Percentiles rank a stretch among this genome's conserved stretches.
Evolutionary conservation across 2,888 invertebrate genomes (phyloP).

Genomic region (Chaetoderma sp.): DNA sequence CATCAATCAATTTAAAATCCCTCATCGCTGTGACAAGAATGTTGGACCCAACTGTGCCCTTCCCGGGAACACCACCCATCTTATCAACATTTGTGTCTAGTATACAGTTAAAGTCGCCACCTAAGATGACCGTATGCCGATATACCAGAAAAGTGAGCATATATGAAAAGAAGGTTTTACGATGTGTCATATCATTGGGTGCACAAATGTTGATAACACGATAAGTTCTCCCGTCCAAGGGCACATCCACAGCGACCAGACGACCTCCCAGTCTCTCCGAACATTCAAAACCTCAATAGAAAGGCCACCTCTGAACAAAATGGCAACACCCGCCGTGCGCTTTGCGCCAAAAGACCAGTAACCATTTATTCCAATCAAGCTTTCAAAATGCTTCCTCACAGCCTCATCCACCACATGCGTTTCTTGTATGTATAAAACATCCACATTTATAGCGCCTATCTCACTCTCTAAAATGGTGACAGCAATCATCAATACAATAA

Average conservation of each 20-base stretch:
- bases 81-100: conserved; percentile 18
- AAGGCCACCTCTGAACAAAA: not conserved
- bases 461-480: too few species aligned
- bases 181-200: conserved; percentile 8
- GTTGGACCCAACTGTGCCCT: too few species aligned
- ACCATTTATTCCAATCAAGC: not conserved
- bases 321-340: not conserved
- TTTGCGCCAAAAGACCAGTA: not conserved
- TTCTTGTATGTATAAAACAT: too few species aligned
- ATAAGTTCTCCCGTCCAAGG: not conserved
- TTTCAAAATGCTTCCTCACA: not conserved
- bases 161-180: conserved; percentile 20
- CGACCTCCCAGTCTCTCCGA: conserved; percentile 1
- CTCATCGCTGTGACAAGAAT: too few species aligned
- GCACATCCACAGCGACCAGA: not conserved
- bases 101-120: conserved; percentile 31
- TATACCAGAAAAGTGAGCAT: conserved; percentile 11
- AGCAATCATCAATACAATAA: too few species aligned
- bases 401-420: not conserved
- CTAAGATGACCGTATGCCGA: conserved; percentile 11
- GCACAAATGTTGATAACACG: conserved; percentile 10
- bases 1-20: too few species aligned
- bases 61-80: conserved; percentile 29
- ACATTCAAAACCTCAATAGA: not conserved
- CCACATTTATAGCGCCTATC: too few species aligned